Percentiles rank a stretch among this genome's conserved stretches.
Conservation (phyloP, 2,888 invertebrate genomes). For the Limulus polyphemus region DNA sequence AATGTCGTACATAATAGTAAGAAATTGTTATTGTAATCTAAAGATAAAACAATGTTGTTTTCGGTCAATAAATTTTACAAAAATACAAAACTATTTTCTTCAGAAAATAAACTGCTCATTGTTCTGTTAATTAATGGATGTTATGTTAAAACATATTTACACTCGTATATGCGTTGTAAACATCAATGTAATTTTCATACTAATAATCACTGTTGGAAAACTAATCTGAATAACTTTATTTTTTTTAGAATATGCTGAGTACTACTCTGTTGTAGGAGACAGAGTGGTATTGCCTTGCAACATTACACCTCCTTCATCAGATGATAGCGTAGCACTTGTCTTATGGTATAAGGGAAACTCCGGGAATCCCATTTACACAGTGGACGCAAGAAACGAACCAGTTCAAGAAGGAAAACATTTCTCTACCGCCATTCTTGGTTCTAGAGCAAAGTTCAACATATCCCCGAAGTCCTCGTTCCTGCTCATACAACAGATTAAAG, state of each 20-base stretch:
- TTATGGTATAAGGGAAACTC: slow-evolving; percentile 23
- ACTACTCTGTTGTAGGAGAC: slow-evolving; percentile 18
- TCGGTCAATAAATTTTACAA: too few relatives aligned
- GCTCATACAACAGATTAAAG: slow-evolving; percentile 15
- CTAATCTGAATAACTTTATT: not conserved
- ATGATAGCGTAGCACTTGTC: slow-evolving; percentile 16
- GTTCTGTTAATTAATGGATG: too few relatives aligned
- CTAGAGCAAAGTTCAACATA: slow-evolving; percentile 17
- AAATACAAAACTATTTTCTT: too few relatives aligned
- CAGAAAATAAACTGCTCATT: too few relatives aligned
- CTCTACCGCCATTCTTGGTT: slow-evolving; percentile 13
- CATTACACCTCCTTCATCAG: slow-evolving; percentile 15
- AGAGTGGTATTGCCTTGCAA: slow-evolving; percentile 18
- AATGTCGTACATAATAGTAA: too few relatives aligned
- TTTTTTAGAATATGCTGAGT: slow-evolving; percentile 14
- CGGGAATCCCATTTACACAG: slow-evolving; percentile 20
- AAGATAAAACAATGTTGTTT: too few relatives aligned
- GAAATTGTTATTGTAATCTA: too few relatives aligned
- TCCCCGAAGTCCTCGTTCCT: slow-evolving; percentile 14
- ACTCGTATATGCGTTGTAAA: too few relatives aligned
- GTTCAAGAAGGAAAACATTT: slow-evolving; percentile 20
- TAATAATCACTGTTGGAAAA: too few relatives aligned
- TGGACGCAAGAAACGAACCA: slow-evolving; percentile 17
- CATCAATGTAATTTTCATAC: too few relatives aligned
- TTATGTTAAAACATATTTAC: too few relatives aligned